phyloP scores from a whole-genome alignment of 2,888 invertebrate genomes.

The Maniola hyperantus region DNA sequence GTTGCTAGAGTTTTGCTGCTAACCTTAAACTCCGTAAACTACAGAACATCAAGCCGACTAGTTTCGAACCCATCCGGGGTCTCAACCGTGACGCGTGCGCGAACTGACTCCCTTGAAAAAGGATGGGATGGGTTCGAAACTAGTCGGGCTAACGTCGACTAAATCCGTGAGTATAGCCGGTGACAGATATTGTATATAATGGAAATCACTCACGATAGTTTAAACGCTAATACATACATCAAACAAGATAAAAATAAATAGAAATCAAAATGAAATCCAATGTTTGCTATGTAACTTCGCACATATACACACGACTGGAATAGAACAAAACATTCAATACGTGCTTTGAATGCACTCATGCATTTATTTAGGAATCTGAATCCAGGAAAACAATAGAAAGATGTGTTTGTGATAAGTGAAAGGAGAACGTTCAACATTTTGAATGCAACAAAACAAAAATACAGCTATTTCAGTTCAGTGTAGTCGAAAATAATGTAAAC shows the following conservation, averaged over 20 bases:
- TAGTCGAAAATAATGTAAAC: neutral
- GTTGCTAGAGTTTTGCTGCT: no score
- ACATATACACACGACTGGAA: constrained; percentile 6
- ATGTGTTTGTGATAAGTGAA: constrained; percentile 5
- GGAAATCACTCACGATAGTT: no score
- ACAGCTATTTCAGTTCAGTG: neutral
- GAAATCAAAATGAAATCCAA: neutral
- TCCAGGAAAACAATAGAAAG: constrained; percentile 1
- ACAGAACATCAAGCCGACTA: no score
- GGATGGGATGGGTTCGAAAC: no score
- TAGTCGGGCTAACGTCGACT: no score
- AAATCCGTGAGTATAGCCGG: no score
- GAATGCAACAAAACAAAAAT: neutral
- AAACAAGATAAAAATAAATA: neutral
- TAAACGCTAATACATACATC: no score
- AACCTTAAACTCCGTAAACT: no score
- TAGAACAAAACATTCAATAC: constrained; percentile 7
- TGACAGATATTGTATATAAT: no score
- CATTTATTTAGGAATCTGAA: constrained; percentile 8
- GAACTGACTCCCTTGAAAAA: no score
- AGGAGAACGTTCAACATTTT: neutral
- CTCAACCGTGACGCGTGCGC: no score
- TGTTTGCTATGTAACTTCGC: neutral
- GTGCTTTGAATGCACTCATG: constrained; percentile 11
- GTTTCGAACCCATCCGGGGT: no score